Evolutionary conservation across 1,140 invertebrate genomes (phyloP), one percentile per base, ranked within the genome.

Genomic region (Zaprionus africanus): DNA sequence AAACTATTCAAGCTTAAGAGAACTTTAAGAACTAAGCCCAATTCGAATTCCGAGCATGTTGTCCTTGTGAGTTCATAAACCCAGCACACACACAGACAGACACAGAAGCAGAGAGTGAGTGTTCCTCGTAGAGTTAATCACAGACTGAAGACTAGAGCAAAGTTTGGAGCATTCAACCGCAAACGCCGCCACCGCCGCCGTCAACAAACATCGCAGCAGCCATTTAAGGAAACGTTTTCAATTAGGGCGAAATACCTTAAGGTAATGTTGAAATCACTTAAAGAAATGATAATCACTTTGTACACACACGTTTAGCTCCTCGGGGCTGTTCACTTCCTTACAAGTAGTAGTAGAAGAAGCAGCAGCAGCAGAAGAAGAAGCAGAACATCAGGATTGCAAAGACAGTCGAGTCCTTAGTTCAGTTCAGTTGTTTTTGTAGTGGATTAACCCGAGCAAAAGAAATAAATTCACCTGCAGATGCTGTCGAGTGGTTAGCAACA

Each of bases 251-350:
- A 81, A 88, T 88, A 87, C 83, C 84, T 87, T 78, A 72, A 87
- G 83, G 83, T 88, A 83, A 88, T 81, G 84, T 76, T 88, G 74
- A 88, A 87, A 87, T 87, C 83, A 87, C 85, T 87, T 87, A 87
- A 83, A 87, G 84, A 88, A 87, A 87, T 87, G 86, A 88, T 87
- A 87, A 88, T 87, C 83, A 88, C 81, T 84, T 86, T 88, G 83
- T 88, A 88, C 84, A 87, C 83, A 88, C 78, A 88, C 84, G 83
- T 63, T 87, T 81, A 81, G 38, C 74, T 78, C 81, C 83, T 88
- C 78, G 74, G 83, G 83, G 79, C 77, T 83, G 79, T 73, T 80
- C 66, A 71, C 81, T 79, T 78, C 60, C 54, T 36, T 38, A 28
- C 24, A 49, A 19, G 36, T 22, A 22, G 11, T 9, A 31, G n/a